Evolutionary conservation across 2,113 vertebrate species (phyloP).

Genomic region (Progne subis): DNA sequence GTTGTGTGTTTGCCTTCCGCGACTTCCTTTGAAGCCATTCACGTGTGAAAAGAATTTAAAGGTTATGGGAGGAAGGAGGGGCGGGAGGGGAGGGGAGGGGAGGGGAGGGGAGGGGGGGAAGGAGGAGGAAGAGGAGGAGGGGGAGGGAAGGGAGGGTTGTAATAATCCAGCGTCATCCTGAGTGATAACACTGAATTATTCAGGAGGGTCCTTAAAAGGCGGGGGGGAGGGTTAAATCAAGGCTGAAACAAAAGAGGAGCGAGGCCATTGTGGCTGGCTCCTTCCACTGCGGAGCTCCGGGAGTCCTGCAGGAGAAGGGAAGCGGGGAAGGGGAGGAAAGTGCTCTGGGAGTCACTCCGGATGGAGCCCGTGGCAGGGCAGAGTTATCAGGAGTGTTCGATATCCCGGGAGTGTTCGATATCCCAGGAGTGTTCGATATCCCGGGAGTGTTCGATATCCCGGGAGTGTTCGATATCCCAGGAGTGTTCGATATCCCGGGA

Average conservation of each 20-base stretch:
- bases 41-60: conserved; percentile 84
- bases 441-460: too few relatives aligned
- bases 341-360: too few relatives aligned
- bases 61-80: conserved; percentile 64
- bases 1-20: conserved; percentile 82
- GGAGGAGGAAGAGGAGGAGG: conserved; percentile 5
- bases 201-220: conserved; percentile 82
- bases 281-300: conserved; percentile 22
- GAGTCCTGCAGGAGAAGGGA: too few relatives aligned
- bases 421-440: too few relatives aligned
- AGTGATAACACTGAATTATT: conserved; percentile 95
- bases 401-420: too few relatives aligned
- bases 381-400: too few relatives aligned
- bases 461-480: too few relatives aligned
- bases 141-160: conserved; percentile 20
- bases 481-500: too few relatives aligned
- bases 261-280: not conserved
- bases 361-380: too few relatives aligned
- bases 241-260: conserved; percentile 75
- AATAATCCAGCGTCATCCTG: conserved; percentile 76
- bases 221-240: conserved; percentile 78
- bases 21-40: conserved; percentile 82
- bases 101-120: not conserved
- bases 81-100: not conserved
- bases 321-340: too few relatives aligned